A percentile compares a stretch with the other conserved stretches of the same genome.
Conservation (phyloP, 1,140 invertebrate genomes). For the Oedothorax gibbosus region DNA sequence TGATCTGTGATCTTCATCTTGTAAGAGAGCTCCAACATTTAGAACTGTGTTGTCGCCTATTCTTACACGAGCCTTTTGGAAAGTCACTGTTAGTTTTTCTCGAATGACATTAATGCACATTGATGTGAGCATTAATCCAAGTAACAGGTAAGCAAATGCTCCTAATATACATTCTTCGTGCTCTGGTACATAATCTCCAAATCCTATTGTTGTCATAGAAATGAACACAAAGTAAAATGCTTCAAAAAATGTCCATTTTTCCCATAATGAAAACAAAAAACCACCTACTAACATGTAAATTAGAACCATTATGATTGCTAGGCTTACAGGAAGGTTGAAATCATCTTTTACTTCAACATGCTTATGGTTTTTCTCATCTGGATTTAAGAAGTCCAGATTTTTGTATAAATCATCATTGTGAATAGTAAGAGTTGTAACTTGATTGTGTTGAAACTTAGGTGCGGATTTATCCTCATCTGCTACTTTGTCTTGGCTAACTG, state of each 20-base stretch:
- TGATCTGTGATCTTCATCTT: conserved; percentile 55
- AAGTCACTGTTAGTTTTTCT: conserved; percentile 65
- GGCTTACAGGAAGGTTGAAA: conserved; percentile 67
- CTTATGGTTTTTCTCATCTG: conserved; percentile 56
- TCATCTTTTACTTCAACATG: conserved; percentile 62
- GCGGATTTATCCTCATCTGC: neutral
- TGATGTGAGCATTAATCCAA: conserved; percentile 92
- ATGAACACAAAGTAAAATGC: conserved; percentile 95
- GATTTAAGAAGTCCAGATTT: conserved; percentile 55
- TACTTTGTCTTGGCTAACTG: conserved; percentile 30
- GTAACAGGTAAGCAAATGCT: conserved; percentile 91
- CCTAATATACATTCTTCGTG: conserved; percentile 83
- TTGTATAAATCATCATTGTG: conserved; percentile 59
- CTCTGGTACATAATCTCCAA: conserved; percentile 90
- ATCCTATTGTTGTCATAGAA: conserved; percentile 94
- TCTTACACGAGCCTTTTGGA: conserved; percentile 59
- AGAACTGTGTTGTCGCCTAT: conserved; percentile 55
- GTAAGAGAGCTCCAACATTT: conserved; percentile 42
- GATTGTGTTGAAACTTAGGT: conserved; percentile 4
- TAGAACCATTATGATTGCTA: conserved; percentile 79
- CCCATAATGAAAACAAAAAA: conserved; percentile 67
- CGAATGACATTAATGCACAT: conserved; percentile 89
- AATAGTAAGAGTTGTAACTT: conserved; percentile 56
- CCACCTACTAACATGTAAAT: conserved; percentile 79
- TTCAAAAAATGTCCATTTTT: conserved; percentile 90